Base-by-base conservation (phyloP, 37 sponge, comb jelly and placozoan species). In the Aphrocallistes beatrix region DNA sequence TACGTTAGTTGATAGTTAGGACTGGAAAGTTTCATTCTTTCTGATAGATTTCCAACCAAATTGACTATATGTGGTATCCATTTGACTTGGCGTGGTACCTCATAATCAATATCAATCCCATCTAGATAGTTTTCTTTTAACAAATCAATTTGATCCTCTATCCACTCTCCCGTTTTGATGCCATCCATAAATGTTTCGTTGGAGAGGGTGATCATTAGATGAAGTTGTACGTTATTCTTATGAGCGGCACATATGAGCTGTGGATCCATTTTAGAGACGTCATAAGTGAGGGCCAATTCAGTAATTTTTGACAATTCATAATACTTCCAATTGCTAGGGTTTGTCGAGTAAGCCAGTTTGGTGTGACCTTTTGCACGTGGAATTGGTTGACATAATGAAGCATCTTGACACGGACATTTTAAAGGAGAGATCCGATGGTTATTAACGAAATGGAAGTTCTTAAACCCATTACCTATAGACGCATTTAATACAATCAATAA, bases 221-320 rank as follows among this genome's bases (percentile, higher is more conserved):
- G 75, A 6, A 60, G 75, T 28, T 60, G 75, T 28, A 60, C 75
- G 75, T 60, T 60, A 60, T 60, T 32, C 75, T 60, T 60, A 60
- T 60, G 75, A 6, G 75, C 75, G 6, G 34, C 21, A 60, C 75
- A 60, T 1, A 60, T 28, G 17, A 60, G 10, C n/a, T 60, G 32
- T 25, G 75, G 75, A 28, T 60, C 75, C 34, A 60, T 60, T 60
- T 60, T 30, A 25, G 75, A 32, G n/a, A 60, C n/a, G 75, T 60
- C 75, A 13, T 25, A 60, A 30, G n/a, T 25, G 6, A 60, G n/a
- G 10, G 34, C 75, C 8, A 60, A 25, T 60, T 60, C 75, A 60
- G 75, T 60, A 6, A 60, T 60, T 60, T 60, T 60, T 19, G 75
- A 25, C 28, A 60, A 60, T 25, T 60, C 75, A 60, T 60, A 60